Evolutionary conservation across 2,113 vertebrate genomes (phyloP).

Genomic region (Psammodynastes pulverulentus): DNA sequence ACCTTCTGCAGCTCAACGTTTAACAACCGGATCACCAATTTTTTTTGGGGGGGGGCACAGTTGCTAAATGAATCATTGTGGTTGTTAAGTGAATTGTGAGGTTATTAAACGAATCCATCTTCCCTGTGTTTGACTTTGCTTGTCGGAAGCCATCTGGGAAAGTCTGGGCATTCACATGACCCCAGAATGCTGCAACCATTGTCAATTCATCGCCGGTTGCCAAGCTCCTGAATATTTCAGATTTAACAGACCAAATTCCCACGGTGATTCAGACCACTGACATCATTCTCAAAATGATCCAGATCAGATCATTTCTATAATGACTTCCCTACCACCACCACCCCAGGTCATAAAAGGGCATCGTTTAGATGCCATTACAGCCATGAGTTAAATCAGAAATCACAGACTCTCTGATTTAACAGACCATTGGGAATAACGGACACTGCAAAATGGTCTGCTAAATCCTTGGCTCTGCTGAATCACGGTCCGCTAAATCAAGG

Average conservation of each 20-base stretch:
- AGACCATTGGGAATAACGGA: background rate
- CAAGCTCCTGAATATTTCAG: background rate
- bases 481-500: background rate
- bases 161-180: too few relatives aligned
- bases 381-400: background rate
- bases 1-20: background rate
- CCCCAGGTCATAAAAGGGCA: background rate
- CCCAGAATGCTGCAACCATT: too few relatives aligned
- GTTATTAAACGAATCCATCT: too few relatives aligned
- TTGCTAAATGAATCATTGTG: too few relatives aligned
- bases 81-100: background rate
- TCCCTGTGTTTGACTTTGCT: too few relatives aligned
- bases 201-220: too few relatives aligned
- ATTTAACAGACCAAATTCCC: background rate
- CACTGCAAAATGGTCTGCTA: background rate
- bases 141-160: too few relatives aligned
- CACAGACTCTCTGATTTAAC: background rate
- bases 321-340: background rate
- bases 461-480: background rate
- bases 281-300: background rate
- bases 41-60: too few relatives aligned
- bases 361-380: background rate
- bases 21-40: background rate
- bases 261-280: background rate
- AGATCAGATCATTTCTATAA: background rate